A percentile compares a stretch with the other conserved stretches of the same genome.
These are phyloP conservation scores for Eurytoma californica DNA, from an alignment of 2,888 invertebrate species.

Conservation along the genomic window DNA sequence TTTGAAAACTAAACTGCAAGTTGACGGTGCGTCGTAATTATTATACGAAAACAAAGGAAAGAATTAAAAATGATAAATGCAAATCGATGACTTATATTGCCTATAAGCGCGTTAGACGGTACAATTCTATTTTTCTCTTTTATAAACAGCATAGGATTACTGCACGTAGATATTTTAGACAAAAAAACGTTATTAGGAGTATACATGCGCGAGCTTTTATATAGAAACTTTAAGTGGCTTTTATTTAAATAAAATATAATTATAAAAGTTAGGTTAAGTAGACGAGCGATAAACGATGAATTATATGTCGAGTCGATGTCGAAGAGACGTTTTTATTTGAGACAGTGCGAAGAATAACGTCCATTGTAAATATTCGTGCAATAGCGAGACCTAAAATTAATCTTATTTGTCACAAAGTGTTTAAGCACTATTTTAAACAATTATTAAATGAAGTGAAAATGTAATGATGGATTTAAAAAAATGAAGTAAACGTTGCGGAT, in stretches of 20 bases:
- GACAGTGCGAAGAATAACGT: constrained; percentile 65
- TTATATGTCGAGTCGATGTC: constrained; percentile 55
- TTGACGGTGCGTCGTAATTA: constrained; percentile 14
- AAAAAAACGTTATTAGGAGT: constrained; percentile 57
- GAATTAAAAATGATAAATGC: constrained; percentile 37
- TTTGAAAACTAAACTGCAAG: constrained; percentile 52
- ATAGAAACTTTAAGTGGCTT: constrained; percentile 67
- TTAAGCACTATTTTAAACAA: constrained; percentile 60
- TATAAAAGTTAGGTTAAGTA: constrained; percentile 54
- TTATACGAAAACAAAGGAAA: constrained; percentile 35
- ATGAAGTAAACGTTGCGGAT: constrained; percentile 49
- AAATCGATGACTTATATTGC: constrained; percentile 54
- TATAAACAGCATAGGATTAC: constrained; percentile 60
- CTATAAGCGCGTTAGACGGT: constrained; percentile 58
- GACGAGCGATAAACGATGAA: constrained; percentile 58
- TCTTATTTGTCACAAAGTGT: constrained; percentile 66
- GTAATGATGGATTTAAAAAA: constrained; percentile 14
- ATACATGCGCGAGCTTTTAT: constrained; percentile 62
- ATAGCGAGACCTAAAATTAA: constrained; percentile 70
- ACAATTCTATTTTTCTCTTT: constrained; percentile 64
- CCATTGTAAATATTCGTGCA: constrained; percentile 73
- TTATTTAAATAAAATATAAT: constrained; percentile 60
- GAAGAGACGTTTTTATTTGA: constrained; percentile 63
- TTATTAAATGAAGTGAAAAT: constrained; percentile 42
- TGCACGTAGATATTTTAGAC: constrained; percentile 63